These are phyloP conservation scores for Sprattus sprattus DNA, from an alignment of 2,113 vertebrate genomes.

Conservation along the genomic window DNA sequence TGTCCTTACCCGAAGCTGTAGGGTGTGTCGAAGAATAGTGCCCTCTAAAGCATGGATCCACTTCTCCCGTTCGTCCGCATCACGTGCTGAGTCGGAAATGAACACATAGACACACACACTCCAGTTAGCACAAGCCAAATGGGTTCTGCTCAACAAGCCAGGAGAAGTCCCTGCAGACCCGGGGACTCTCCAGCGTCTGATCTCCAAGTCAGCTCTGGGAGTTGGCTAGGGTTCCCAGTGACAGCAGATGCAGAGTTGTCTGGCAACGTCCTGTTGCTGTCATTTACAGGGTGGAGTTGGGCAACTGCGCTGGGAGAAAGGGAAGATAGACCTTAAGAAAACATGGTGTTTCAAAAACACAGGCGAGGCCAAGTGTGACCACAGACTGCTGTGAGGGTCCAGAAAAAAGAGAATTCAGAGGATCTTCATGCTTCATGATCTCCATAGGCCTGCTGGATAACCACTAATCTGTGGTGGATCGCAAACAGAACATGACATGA, in stretches of 20 bases:
- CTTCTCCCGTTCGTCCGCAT: constrained; percentile 98
- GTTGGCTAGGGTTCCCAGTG: not conserved
- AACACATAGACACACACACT: constrained; percentile 53
- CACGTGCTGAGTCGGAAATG: constrained; percentile 79
- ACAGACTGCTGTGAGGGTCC: not conserved
- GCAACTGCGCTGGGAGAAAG: not conserved
- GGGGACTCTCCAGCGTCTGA: not conserved
- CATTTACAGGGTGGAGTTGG: not conserved
- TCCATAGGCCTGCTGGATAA: not conserved
- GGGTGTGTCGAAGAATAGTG: constrained; percentile 95
- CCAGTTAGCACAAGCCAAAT: constrained; percentile 44
- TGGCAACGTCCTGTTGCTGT: not conserved
- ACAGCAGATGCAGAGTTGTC: constrained; percentile 5
- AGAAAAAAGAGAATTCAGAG: not conserved
- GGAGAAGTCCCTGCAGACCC: not conserved
- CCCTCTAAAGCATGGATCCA: constrained; percentile 99
- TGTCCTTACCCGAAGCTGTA: constrained; percentile 85
- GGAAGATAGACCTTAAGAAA: not conserved
- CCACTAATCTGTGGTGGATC: not conserved
- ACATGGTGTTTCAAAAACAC: constrained; percentile 16
- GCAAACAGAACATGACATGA: not conserved
- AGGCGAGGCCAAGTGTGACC: not conserved
- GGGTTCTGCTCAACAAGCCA: constrained; percentile 15
- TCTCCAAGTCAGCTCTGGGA: not conserved
- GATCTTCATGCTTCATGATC: not conserved